phyloP scores from a whole-genome alignment of 2,113 vertebrate species.

The Chlamydotis undulata region DNA sequence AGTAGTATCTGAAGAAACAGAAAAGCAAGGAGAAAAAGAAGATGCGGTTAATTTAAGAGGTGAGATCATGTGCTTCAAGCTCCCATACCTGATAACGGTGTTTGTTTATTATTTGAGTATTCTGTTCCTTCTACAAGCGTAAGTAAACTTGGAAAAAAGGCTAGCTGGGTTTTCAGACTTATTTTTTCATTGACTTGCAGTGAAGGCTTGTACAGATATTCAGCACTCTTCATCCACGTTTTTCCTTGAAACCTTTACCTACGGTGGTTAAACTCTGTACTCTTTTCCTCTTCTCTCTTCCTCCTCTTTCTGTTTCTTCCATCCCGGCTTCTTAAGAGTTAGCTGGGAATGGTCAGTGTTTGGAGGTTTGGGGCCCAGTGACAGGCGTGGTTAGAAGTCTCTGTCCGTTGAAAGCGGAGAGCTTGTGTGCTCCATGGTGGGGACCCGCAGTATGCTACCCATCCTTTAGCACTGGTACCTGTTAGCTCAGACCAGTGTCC shows the following conservation, averaged over 20 bases:
- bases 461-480: neutral
- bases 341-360: neutral
- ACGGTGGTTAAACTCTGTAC: neutral
- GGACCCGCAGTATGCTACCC: accelerated
- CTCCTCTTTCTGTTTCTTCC: neutral
- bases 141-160: neutral
- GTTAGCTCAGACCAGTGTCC: neutral
- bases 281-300: neutral
- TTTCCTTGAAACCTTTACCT: neutral
- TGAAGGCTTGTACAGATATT: neutral
- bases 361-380: neutral
- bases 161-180: neutral
- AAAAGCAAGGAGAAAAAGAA: neutral
- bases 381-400: neutral
- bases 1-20: neutral
- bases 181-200: neutral
- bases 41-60: neutral
- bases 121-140: neutral
- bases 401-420: neutral
- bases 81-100: neutral
- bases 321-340: neutral
- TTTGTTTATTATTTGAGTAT: neutral
- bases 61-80: neutral
- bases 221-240: neutral
- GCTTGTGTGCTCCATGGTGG: neutral